Evolutionary conservation across 2,888 invertebrate genomes (phyloP).

Genomic region (Phyllotreta striolata): DNA sequence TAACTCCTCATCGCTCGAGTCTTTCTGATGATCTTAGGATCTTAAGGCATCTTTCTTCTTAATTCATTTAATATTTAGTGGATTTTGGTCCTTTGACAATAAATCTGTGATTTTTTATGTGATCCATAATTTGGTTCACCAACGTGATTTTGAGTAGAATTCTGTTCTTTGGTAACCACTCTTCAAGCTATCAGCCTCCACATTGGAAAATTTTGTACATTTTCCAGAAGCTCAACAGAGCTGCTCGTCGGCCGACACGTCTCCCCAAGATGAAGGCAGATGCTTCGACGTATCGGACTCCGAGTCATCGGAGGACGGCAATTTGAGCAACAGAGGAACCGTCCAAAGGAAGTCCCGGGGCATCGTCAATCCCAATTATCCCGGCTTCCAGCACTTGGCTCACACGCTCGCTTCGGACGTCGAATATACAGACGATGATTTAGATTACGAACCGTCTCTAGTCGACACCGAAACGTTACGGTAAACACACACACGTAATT

Average conservation of each 20-base stretch:
- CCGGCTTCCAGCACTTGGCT: constrained; percentile 83
- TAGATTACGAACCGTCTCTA: constrained; percentile 57
- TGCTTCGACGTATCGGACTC: constrained; percentile 67
- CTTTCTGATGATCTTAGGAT: too few species aligned
- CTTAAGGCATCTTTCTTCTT: too few species aligned
- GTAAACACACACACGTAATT: background rate
- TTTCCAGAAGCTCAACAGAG: constrained; percentile 59
- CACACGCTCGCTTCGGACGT: constrained; percentile 68
- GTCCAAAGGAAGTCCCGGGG: constrained; percentile 58
- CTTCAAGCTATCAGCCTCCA: background rate
- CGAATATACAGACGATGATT: constrained; percentile 62
- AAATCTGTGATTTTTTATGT: too few species aligned
- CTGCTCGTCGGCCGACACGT: constrained; percentile 60
- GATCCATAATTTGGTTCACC: background rate
- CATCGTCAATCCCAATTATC: constrained; percentile 85
- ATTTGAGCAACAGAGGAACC: constrained; percentile 59
- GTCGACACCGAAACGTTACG: constrained; percentile 57
- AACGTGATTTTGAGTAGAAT: background rate
- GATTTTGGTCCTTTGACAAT: background rate
- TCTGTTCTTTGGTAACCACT: constrained; percentile 8
- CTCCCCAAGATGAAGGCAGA: constrained; percentile 65
- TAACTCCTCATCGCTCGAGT: too few species aligned
- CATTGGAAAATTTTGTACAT: background rate
- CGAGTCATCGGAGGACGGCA: constrained; percentile 59
- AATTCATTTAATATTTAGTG: background rate